Evolutionary conservation across 2,113 vertebrate species (phyloP).

Genomic region (Dermatemys mawii): DNA sequence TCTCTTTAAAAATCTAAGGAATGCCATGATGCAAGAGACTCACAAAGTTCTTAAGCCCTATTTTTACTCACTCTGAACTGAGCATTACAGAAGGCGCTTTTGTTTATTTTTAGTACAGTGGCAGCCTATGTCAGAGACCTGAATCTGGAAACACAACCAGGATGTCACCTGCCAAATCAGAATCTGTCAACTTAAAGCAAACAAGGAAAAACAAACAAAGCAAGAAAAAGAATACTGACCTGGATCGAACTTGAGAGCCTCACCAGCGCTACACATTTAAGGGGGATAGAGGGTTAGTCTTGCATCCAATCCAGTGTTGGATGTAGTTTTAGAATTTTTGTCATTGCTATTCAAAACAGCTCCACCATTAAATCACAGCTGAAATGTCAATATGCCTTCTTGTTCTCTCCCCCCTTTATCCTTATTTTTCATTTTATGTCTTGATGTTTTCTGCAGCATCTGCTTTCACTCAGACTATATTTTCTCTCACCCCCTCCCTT

Average conservation of each 20-base stretch:
- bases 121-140: neutral
- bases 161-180: neutral
- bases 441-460: neutral
- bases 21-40: neutral
- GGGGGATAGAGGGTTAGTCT: neutral
- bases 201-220: neutral
- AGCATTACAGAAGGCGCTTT: neutral
- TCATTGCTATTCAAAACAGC: constrained; percentile 38
- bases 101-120: neutral
- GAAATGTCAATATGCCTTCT: constrained; percentile 9
- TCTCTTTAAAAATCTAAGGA: neutral
- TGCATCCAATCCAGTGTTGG: constrained; percentile 12
- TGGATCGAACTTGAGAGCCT: neutral
- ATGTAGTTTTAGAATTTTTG: neutral
- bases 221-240: neutral
- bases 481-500: neutral
- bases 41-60: neutral
- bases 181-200: neutral
- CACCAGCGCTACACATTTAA: neutral
- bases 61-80: neutral
- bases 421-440: neutral
- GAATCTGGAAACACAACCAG: neutral
- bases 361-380: constrained; percentile 9
- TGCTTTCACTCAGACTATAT: neutral
- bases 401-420: neutral